Conservation (phyloP, 2,113 vertebrate species). For the Gallinago paraguaiae region DNA sequence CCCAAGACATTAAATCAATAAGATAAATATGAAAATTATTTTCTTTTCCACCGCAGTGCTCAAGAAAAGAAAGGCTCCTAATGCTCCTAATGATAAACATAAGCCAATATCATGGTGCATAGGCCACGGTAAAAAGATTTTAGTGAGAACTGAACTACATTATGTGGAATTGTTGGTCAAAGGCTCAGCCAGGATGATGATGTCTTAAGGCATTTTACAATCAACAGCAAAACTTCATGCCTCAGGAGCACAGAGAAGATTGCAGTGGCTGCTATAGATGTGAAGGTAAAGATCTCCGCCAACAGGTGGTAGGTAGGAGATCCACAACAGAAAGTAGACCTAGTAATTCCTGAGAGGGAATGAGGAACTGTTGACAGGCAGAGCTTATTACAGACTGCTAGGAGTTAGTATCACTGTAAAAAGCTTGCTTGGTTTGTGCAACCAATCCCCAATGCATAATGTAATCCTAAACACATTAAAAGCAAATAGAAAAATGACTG, state of each 20-base stretch:
- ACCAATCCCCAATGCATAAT: not conserved
- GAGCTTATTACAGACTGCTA: not conserved
- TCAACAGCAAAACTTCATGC: not conserved
- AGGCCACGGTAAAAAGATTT: not conserved
- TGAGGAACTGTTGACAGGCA: not conserved
- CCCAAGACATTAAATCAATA: not conserved
- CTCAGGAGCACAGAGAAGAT: not conserved
- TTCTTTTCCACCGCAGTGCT: not conserved
- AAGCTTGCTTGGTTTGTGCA: not conserved
- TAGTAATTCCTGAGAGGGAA: not conserved
- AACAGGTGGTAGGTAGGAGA: not conserved
- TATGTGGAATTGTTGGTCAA: not conserved
- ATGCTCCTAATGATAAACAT: not conserved
- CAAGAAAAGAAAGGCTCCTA: not conserved
- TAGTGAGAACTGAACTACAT: not conserved
- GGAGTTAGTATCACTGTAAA: not conserved
- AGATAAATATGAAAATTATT: not conserved
- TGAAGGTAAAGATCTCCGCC: not conserved
- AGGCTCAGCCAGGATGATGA: not conserved
- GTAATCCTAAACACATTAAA: not conserved
- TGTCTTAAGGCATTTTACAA: not conserved
- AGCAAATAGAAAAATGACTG: not conserved
- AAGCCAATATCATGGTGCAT: not conserved
- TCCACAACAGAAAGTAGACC: not conserved
- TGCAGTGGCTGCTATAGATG: not conserved